Base-by-base conservation (phyloP, 2,888 invertebrate species). In the Masnerella sp. region DNA sequence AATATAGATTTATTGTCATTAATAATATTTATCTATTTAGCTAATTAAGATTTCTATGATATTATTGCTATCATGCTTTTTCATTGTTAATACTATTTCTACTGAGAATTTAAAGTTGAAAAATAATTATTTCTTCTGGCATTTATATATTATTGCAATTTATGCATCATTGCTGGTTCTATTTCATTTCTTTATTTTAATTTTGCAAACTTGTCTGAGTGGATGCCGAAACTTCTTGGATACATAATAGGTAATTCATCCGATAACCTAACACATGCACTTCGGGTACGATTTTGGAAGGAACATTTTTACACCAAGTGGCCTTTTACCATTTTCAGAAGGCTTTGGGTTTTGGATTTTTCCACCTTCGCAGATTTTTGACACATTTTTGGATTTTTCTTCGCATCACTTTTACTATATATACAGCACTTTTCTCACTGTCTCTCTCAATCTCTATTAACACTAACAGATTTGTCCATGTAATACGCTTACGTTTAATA, bases 231-330 rank as follows among this genome's bases (percentile, higher is more conserved):
- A 20, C 34, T 49, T 51, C 56, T 22, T 18, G 47, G 54, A 62
- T 11, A 34, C 15, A 22, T 45, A 34, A 64, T 62, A 70, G 70
- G 70, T 70, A 70, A 70, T 64, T 61, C 32, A 38, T 17, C 15
- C 43, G 45, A 32, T 38, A 32, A 42, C 32, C 59, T 38, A 7
- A 5, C 18, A 15, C 30, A 32, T n/a, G n/a, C n/a, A n/a, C n/a
- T n/a, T n/a, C n/a, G n/a, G n/a, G n/a, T n/a, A n/a, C n/a, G n/a
- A n/a, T n/a, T n/a, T n/a, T n/a, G n/a, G n/a, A n/a, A n/a, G n/a
- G n/a, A n/a, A n/a, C n/a, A n/a, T n/a, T n/a, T n/a, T n/a, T n/a
- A n/a, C n/a, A n/a, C n/a, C n/a, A n/a, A n/a, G n/a, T n/a, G n/a
- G n/a, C n/a, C n/a, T n/a, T n/a, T n/a, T n/a, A n/a, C n/a, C 8